phyloP scores from a whole-genome alignment of 2,797 vertebrate species.

The Hemitrygon akajei region DNA sequence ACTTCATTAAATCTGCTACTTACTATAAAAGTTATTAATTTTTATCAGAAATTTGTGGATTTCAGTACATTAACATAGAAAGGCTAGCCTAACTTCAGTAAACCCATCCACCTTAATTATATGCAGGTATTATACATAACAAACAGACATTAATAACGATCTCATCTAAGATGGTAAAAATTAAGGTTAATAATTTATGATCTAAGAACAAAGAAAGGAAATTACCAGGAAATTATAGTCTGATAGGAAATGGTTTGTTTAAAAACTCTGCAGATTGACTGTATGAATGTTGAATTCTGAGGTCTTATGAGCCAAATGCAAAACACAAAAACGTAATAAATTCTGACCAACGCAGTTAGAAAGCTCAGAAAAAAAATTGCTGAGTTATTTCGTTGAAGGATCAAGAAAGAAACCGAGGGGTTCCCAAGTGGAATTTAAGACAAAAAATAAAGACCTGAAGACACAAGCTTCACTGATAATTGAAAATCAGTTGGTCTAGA shows the following conservation, averaged over 20 bases:
- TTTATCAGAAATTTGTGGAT: background rate
- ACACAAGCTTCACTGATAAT: too few relatives aligned
- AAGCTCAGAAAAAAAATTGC: too few relatives aligned
- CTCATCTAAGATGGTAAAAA: background rate
- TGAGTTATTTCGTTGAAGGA: too few relatives aligned
- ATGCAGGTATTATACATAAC: background rate
- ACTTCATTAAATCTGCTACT: background rate
- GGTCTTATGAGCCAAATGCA: background rate
- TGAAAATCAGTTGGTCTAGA: too few relatives aligned
- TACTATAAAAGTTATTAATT: background rate
- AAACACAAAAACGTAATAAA: background rate
- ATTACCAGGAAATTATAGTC: background rate
- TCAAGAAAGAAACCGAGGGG: too few relatives aligned
- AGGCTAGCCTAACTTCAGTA: background rate
- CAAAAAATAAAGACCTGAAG: too few relatives aligned
- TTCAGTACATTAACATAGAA: background rate
- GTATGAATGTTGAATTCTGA: background rate
- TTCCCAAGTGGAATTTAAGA: too few relatives aligned
- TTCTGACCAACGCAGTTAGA: background rate
- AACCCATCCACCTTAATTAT: background rate
- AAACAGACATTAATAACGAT: background rate
- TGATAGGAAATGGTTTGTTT: background rate
- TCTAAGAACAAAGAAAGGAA: background rate
- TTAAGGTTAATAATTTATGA: background rate
- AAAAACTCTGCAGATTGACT: background rate